Evolutionary conservation across 2,888 invertebrate genomes (phyloP).

Genomic region (Trichopoda pennipes): DNA sequence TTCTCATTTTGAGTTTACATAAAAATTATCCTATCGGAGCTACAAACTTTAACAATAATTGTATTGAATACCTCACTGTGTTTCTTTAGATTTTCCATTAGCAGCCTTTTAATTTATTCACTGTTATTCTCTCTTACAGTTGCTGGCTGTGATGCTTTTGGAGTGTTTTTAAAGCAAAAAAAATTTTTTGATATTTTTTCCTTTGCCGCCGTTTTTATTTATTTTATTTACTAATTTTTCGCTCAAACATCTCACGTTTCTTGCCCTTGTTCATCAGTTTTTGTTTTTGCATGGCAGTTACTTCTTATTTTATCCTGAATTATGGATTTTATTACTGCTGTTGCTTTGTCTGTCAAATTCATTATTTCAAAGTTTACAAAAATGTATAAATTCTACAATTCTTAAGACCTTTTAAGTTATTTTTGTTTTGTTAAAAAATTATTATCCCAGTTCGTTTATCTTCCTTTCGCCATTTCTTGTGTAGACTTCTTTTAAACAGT

Average conservation of each 20-base stretch:
- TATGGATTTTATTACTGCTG: slow-evolving; percentile 77
- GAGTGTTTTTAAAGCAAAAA: slow-evolving; percentile 50
- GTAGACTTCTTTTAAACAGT: slow-evolving; percentile 39
- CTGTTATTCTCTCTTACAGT: slow-evolving; percentile 29
- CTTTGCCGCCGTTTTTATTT: slow-evolving; percentile 34
- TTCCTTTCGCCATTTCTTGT: slow-evolving; percentile 47
- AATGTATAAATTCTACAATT: slow-evolving; percentile 37
- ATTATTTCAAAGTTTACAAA: slow-evolving; percentile 73
- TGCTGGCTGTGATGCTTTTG: slow-evolving; percentile 49
- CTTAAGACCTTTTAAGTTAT: slow-evolving; percentile 48
- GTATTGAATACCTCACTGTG: slow-evolving; percentile 11
- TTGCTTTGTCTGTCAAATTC: slow-evolving; percentile 79
- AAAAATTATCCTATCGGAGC: too few relatives aligned
- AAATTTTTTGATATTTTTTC: slow-evolving; percentile 56
- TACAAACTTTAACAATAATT: not conserved
- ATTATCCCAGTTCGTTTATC: slow-evolving; percentile 60
- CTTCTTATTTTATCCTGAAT: slow-evolving; percentile 76
- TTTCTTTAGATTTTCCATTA: slow-evolving; percentile 25
- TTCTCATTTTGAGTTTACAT: too few relatives aligned
- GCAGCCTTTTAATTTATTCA: slow-evolving; percentile 47
- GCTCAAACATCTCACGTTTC: not conserved
- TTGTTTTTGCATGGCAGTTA: slow-evolving; percentile 73
- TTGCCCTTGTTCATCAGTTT: not conserved
- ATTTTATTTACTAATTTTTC: slow-evolving; percentile 54
- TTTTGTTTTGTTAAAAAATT: slow-evolving; percentile 31